Conservation (phyloP, 1,140 invertebrate genomes). For the Papilio polyxenes region DNA sequence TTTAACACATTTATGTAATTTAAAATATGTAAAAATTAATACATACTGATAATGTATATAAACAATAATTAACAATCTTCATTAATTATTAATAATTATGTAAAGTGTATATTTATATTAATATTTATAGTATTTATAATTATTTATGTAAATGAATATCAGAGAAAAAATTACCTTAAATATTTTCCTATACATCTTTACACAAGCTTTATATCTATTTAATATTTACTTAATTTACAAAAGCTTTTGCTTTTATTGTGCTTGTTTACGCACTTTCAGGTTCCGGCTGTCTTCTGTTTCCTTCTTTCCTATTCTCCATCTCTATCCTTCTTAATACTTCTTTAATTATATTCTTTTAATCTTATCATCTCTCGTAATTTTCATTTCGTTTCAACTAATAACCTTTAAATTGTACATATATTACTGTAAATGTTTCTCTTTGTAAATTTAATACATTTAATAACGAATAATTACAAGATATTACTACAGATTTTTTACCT, state of each 20-base stretch:
- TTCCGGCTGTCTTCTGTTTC: slow-evolving; percentile 40
- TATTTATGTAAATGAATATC: background rate
- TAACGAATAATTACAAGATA: background rate
- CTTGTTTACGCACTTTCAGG: slow-evolving; percentile 34
- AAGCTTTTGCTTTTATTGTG: slow-evolving; percentile 8
- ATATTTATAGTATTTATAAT: slow-evolving; percentile 1
- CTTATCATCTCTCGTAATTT: slow-evolving; percentile 39
- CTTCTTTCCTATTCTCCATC: slow-evolving; percentile 42
- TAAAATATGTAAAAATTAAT: too few relatives aligned
- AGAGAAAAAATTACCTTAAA: background rate
- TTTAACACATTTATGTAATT: too few relatives aligned
- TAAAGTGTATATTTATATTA: background rate
- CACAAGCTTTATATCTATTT: background rate
- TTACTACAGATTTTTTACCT: background rate
- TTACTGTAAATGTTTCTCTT: too few relatives aligned
- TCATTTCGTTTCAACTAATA: slow-evolving; percentile 36
- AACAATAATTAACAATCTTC: background rate
- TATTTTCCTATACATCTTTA: too few relatives aligned
- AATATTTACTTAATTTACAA: slow-evolving; percentile 13
- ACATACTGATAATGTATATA: too few relatives aligned
- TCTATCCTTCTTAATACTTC: slow-evolving; percentile 41
- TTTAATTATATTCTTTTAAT: slow-evolving; percentile 38
- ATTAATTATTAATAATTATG: background rate
- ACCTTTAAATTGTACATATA: slow-evolving; percentile 7
- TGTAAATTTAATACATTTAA: background rate